Evolutionary conservation across 2,888 invertebrate genomes (phyloP).

Genomic region (Minunthozetes semirufus): DNA sequence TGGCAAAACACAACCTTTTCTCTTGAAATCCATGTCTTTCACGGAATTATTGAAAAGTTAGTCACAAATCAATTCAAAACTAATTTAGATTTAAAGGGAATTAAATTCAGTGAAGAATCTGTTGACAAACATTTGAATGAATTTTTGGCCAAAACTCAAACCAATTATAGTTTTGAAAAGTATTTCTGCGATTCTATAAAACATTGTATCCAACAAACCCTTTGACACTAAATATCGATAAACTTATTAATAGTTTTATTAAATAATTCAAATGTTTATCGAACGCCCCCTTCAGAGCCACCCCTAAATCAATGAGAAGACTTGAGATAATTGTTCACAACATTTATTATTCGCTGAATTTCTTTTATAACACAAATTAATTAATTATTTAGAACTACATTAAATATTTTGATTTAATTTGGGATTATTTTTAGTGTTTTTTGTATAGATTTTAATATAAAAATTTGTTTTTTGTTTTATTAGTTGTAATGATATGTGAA

Average conservation of each 20-base stretch:
- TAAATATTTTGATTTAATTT: slow-evolving; percentile 26
- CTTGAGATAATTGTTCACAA: background rate
- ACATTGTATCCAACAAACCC: background rate
- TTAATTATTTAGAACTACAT: background rate
- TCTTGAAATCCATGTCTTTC: slow-evolving; percentile 1
- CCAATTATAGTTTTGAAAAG: background rate
- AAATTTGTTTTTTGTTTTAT: slow-evolving; percentile 9
- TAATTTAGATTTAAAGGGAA: background rate
- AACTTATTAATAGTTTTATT: background rate
- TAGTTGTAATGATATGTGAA: slow-evolving; percentile 16
- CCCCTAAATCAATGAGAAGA: too few species aligned
- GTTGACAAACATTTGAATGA: background rate
- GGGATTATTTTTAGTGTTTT: background rate
- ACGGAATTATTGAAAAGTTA: slow-evolving; percentile 29
- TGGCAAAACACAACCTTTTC: background rate
- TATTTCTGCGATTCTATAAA: slow-evolving; percentile 5
- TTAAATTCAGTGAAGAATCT: background rate
- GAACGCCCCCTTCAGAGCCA: too few species aligned
- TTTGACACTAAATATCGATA: background rate
- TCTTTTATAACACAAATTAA: background rate
- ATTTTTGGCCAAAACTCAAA: background rate
- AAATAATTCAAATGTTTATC: too few species aligned
- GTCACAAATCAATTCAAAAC: background rate
- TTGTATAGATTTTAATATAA: background rate
- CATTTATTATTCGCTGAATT: slow-evolving; percentile 11